These are phyloP conservation scores for Hippocampus comes DNA, from an alignment of 2,113 vertebrate genomes.

Conservation along the genomic window DNA sequence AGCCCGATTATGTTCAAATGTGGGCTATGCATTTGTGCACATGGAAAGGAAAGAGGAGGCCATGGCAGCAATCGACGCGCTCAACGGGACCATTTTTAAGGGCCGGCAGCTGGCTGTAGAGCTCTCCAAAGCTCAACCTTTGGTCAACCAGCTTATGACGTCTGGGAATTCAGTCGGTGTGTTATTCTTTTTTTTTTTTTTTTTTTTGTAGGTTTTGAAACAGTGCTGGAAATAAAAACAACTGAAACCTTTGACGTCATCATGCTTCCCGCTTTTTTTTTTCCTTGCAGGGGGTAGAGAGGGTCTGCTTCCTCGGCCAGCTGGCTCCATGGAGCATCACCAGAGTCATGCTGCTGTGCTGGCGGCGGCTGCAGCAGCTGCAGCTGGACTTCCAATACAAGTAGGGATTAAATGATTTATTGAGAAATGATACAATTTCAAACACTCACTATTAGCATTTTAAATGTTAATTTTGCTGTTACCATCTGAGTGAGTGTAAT, in stretches of 20 bases:
- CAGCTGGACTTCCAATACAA: constrained; percentile 72
- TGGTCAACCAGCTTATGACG: constrained; percentile 74
- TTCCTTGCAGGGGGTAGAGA: constrained; percentile 53
- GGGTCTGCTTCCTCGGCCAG: constrained; percentile 70
- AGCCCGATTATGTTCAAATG: constrained; percentile 74
- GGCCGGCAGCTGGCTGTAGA: constrained; percentile 91
- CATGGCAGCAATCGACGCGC: constrained; percentile 84
- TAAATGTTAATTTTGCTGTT: neutral
- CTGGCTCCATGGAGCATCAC: constrained; percentile 74
- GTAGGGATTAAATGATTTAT: constrained; percentile 20
- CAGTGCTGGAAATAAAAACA: neutral
- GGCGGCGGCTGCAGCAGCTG: constrained; percentile 73
- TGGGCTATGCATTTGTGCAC: constrained; percentile 94
- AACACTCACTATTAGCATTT: neutral
- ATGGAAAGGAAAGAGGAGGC: constrained; percentile 96
- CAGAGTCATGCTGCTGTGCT: constrained; percentile 77
- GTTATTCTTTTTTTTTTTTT: constrained; percentile 2
- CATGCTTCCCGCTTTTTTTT: constrained; percentile 1
- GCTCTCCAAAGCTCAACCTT: constrained; percentile 88
- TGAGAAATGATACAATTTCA: neutral
- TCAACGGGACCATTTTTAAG: constrained; percentile 91
- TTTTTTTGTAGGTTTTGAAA: neutral
- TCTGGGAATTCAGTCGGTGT: constrained; percentile 44
- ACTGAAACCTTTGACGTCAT: neutral
- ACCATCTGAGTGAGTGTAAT: neutral